Evolutionary conservation across 2,888 invertebrate genomes (phyloP).

Genomic region (Furcula furcula): DNA sequence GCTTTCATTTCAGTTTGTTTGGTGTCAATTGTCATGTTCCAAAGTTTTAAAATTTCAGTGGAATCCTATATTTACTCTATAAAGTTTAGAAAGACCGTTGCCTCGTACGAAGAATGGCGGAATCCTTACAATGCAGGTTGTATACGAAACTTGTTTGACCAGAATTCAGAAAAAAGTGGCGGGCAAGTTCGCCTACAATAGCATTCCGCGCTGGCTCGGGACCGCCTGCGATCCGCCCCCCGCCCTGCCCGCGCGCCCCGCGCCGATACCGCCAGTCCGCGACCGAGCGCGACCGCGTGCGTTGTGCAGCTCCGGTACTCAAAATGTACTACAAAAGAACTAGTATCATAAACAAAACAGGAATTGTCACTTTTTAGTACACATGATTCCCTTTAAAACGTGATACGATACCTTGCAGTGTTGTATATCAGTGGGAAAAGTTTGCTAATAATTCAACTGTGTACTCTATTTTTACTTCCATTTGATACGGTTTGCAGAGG

Average conservation of each 20-base stretch:
- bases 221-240: slow-evolving; percentile 66
- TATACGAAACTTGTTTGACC: slow-evolving; percentile 81
- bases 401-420: slow-evolving; percentile 15
- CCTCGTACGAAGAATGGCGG: slow-evolving; percentile 74
- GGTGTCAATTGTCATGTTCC: too few species aligned
- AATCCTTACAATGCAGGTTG: slow-evolving; percentile 81
- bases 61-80: slow-evolving; percentile 45
- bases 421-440: slow-evolving; percentile 9
- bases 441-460: slow-evolving; percentile 7
- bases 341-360: slow-evolving; percentile 50
- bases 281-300: slow-evolving; percentile 65
- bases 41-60: slow-evolving; percentile 29
- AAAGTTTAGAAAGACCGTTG: slow-evolving; percentile 71
- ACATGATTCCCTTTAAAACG: slow-evolving; percentile 20
- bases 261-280: slow-evolving; percentile 53
- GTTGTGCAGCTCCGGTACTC: slow-evolving; percentile 28
- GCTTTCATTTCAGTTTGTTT: too few species aligned
- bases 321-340: slow-evolving; percentile 44
- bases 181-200: slow-evolving; percentile 81
- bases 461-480: slow-evolving; percentile 27
- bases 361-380: slow-evolving; percentile 31
- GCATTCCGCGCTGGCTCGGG: slow-evolving; percentile 63
- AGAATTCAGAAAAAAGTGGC: slow-evolving; percentile 78
- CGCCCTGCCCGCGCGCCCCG: slow-evolving; percentile 46
- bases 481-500: slow-evolving; percentile 31